These are phyloP conservation scores for Hyles lineata DNA, from an alignment of 2,888 invertebrate genomes.

Conservation along the genomic window DNA sequence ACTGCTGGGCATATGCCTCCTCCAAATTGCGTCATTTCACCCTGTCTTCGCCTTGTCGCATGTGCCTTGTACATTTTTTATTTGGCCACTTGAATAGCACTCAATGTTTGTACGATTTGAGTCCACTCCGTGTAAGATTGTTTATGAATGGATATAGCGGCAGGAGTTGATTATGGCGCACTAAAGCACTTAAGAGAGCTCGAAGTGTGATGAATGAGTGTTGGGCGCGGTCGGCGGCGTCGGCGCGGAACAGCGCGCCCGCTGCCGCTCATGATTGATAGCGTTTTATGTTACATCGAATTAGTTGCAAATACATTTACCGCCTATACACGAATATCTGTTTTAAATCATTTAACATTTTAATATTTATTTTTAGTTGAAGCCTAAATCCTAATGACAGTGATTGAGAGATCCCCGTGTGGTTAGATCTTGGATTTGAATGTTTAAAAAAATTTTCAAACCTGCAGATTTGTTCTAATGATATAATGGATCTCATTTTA, in stretches of 20 bases:
- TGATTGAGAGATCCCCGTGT: too few relatives aligned
- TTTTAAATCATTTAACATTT: not conserved
- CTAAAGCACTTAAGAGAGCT: conserved; percentile 76
- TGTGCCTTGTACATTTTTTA: too few relatives aligned
- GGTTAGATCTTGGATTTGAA: too few relatives aligned
- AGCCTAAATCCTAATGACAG: too few relatives aligned
- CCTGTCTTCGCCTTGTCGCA: too few relatives aligned
- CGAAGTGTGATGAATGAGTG: conserved; percentile 79
- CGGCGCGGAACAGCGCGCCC: conserved; percentile 66
- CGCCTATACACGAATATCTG: conserved; percentile 1
- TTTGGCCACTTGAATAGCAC: too few relatives aligned
- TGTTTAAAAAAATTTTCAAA: too few relatives aligned
- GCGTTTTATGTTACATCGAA: conserved; percentile 65
- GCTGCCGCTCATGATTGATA: conserved; percentile 71
- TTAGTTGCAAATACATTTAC: conserved; percentile 50
- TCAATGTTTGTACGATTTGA: not conserved
- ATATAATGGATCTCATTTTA: too few relatives aligned
- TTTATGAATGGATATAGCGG: conserved; percentile 45
- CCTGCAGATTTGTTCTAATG: not conserved
- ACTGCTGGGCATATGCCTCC: too few relatives aligned
- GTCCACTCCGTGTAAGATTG: conserved; percentile 27
- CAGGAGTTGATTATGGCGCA: conserved; percentile 56
- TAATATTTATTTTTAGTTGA: too few relatives aligned
- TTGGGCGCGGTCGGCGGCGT: conserved; percentile 48
- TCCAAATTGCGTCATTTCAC: too few relatives aligned